These are phyloP conservation scores for Poeciliopsis gracilis DNA, from an alignment of 2,797 vertebrate genomes.

Conservation along the genomic window DNA sequence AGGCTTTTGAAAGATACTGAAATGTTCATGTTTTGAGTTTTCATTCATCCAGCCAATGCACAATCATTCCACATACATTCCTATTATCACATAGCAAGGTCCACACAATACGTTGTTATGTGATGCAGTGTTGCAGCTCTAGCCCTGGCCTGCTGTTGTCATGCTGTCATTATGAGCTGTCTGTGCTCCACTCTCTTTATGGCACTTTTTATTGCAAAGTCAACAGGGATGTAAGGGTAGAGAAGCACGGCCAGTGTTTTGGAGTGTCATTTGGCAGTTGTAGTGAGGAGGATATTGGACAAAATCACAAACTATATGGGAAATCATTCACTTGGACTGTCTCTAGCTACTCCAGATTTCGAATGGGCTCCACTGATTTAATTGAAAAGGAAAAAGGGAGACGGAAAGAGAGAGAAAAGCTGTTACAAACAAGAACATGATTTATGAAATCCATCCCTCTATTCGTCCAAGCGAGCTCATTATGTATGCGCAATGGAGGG, in stretches of 20 bases:
- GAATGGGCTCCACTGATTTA: conserved; percentile 69
- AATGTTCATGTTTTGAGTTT: conserved; percentile 5
- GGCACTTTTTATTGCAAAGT: conserved; percentile 63
- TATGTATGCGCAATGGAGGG: conserved; percentile 75
- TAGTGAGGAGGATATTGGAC: conserved; percentile 45
- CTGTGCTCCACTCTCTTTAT: conserved; percentile 59
- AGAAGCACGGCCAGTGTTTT: conserved; percentile 43
- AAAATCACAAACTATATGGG: conserved; percentile 61
- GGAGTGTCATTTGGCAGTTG: conserved; percentile 60
- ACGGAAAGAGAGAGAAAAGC: conserved; percentile 73
- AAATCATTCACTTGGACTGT: conserved; percentile 69
- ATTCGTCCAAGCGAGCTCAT: conserved; percentile 79
- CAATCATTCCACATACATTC: conserved; percentile 50
- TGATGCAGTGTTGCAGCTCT: conserved; percentile 36
- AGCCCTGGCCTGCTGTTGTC: conserved; percentile 16
- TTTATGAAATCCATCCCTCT: conserved; percentile 85
- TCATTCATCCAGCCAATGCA: conserved; percentile 52
- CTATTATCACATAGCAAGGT: too few relatives aligned
- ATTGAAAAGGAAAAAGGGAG: conserved; percentile 73
- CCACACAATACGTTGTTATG: conserved; percentile 30
- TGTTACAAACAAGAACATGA: conserved; percentile 85
- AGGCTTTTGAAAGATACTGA: conserved; percentile 30
- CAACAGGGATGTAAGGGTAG: conserved; percentile 64
- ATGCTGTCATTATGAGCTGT: conserved; percentile 37
- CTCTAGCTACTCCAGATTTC: conserved; percentile 62